Percentiles rank a stretch among this genome's conserved stretches.
phyloP scores from a whole-genome alignment of 2,888 invertebrate genomes.

The Melieria omissa region DNA sequence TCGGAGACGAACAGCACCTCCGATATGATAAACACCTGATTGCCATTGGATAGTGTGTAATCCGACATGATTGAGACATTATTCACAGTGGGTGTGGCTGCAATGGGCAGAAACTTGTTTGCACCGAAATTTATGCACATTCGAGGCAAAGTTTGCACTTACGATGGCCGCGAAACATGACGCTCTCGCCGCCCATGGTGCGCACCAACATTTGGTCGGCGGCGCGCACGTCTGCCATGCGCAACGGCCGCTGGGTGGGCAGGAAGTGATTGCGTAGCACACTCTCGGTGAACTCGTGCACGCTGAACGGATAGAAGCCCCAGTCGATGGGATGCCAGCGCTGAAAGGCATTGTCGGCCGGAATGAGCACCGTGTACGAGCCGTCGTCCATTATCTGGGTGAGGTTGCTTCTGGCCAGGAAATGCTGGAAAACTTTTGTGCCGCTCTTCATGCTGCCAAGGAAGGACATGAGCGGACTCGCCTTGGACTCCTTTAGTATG shows the following conservation, averaged over 20 bases:
- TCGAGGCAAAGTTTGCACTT: slow-evolving; percentile 56
- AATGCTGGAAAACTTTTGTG: slow-evolving; percentile 74
- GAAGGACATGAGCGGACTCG: slow-evolving; percentile 67
- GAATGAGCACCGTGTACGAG: slow-evolving; percentile 74
- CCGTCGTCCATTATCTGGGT: slow-evolving; percentile 70
- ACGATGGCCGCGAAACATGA: slow-evolving; percentile 71
- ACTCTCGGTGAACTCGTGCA: slow-evolving; percentile 74
- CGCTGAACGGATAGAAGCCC: slow-evolving; percentile 77
- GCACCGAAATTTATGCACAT: too few relatives aligned
- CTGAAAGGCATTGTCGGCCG: slow-evolving; percentile 75
- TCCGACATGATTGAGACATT: slow-evolving; percentile 72
- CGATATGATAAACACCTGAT: slow-evolving; percentile 72
- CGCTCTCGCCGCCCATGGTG: slow-evolving; percentile 72
- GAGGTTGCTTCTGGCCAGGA: slow-evolving; percentile 72
- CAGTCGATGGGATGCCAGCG: slow-evolving; percentile 77
- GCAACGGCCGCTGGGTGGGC: slow-evolving; percentile 69
- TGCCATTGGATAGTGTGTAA: slow-evolving; percentile 72
- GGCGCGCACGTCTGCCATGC: slow-evolving; percentile 69
- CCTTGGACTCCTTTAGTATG: slow-evolving; percentile 63
- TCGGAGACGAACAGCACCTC: slow-evolving; percentile 75
- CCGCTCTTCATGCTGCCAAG: slow-evolving; percentile 73
- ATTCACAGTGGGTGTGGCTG: slow-evolving; percentile 70
- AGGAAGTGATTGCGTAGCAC: slow-evolving; percentile 73
- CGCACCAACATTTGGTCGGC: slow-evolving; percentile 69
- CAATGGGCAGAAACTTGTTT: slow-evolving; percentile 39